phyloP scores from a whole-genome alignment of 2,888 invertebrate species.

The Augochlorella aurata region DNA sequence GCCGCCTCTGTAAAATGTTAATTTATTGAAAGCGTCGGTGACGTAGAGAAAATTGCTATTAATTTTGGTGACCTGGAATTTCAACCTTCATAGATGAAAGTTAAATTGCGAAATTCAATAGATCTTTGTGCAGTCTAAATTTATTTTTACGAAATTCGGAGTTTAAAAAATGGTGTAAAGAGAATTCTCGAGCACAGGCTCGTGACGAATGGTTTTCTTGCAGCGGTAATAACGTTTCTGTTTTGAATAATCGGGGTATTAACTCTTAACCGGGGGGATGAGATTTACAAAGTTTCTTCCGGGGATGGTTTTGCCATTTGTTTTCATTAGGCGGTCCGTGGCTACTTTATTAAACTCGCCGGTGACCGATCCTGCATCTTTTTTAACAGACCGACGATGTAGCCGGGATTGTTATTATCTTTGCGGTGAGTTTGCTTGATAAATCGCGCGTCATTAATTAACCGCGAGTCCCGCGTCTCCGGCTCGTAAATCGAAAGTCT shows the following conservation, averaged over 20 bases:
- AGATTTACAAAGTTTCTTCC: background rate
- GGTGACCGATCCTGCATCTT: background rate
- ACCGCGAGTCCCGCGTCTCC: background rate
- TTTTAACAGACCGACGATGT: background rate
- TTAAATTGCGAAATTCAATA: too few species aligned
- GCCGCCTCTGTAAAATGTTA: too few species aligned
- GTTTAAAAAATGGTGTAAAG: background rate
- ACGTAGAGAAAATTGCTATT: too few species aligned
- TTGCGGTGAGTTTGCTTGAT: background rate
- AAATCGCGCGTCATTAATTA: background rate
- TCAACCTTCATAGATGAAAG: too few species aligned
- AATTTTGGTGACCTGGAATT: too few species aligned
- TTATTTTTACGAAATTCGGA: background rate
- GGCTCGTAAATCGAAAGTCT: background rate
- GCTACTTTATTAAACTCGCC: background rate
- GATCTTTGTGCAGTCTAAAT: too few species aligned
- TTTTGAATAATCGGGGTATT: constrained; percentile 4
- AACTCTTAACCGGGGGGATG: background rate
- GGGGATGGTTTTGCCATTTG: background rate
- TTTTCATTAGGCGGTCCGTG: background rate
- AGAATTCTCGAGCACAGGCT: background rate
- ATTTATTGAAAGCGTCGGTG: background rate
- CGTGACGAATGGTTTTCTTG: background rate
- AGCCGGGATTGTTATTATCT: background rate
- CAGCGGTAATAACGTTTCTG: background rate